Evolutionary conservation across 1,140 invertebrate genomes (phyloP), one percentile per base, ranked within the genome.

Genomic region (Ladona fulva): DNA sequence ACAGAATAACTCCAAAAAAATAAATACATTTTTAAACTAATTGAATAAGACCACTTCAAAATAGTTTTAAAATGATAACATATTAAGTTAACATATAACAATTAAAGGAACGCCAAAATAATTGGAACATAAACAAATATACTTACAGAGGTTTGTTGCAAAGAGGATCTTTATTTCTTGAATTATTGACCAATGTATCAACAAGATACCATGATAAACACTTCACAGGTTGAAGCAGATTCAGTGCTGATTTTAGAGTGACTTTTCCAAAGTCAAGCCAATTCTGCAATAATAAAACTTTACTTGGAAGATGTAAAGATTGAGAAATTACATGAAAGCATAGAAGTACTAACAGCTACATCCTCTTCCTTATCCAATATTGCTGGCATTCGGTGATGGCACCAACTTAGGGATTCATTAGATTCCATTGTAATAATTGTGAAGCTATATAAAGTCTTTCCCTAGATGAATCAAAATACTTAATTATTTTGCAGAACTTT

Each of bases 381-480:
- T 42, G 92, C 90, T 77, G 94, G 94, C 89, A 92, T 92, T 82
- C 94, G 87, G 81, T 94, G 89, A 87, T 96, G 94, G 74, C 95
- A 85, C 89, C 90, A 92, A 42, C 88, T 87, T 74, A 95, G 84
- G 16, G 90, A 88, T 25, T 88, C 82, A 78, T 92, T 92, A 1
- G 93, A 90, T 75, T 92, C 90, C 85, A 91, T 92, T 42, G 94
- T 96, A 59, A 95, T 90, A 8, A 95, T 85, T 52, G 91, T 89
- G 83, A 93, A 95, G 80, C 91, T 92, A 81, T 92, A 93, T 74
- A 93, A 86, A 25, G 87, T 85, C 66, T 89, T 87, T 24, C 87
- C 89, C 83, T 87, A 78, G 24, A 83, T 81, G 80, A 80, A 78
- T 24, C 24, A 16, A 37, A 66, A 74, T 76, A 25, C n/a, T 12